Evolutionary conservation across 37 sponge, comb jelly and placozoan species (phyloP), one percentile per base, ranked within the genome.

Genomic region (Cladorhizidae sp.): DNA sequence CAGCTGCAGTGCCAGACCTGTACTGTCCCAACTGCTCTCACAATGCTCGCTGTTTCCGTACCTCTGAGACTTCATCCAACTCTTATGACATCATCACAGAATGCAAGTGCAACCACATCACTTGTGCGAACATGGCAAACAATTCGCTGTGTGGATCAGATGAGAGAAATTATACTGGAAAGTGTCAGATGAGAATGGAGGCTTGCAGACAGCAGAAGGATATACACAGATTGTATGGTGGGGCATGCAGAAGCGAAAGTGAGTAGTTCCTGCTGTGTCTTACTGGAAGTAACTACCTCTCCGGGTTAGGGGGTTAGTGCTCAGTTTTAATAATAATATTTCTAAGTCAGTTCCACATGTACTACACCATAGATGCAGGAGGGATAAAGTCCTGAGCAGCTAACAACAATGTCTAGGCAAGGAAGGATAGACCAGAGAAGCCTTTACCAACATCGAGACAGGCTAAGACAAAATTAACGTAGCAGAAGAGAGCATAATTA

Each of bases 181-280:
- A 38, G 40, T 76, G 76, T 76, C 63, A 76, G 1, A 35, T 76
- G 76, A 76, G 17, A 25, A 32, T 35, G 61, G 76, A 57, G 40
- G 56, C 76, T 38, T 76, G 76, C 42, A 32, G 22, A 28, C 61
- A 23, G 42, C 76, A 76, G 42, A 57, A 37, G 23, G n/a, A 22
- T 31, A 59, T 76, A 5, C 39, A 59, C 38, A 23, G 1, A 23
- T 40, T 76, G 17, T 39, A 76, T 21, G 28, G 38, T 59, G 76
- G 76, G 32, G 11, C 12, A 11, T 76, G 76, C 41, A 41, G 25
- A 28, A 8, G 5, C 11, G 38, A 40, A 37, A 28, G 62, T 61
- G 25, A 61, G 62, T 54, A 20, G 17, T 54, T 54, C n/a, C n/a
- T n/a, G n/a, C n/a, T n/a, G n/a, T n/a, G n/a, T n/a, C n/a, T n/a